A percentile compares a stretch with the other conserved stretches of the same genome.
phyloP scores from a whole-genome alignment of 1,140 invertebrate species.

The Achatina immaculata region DNA sequence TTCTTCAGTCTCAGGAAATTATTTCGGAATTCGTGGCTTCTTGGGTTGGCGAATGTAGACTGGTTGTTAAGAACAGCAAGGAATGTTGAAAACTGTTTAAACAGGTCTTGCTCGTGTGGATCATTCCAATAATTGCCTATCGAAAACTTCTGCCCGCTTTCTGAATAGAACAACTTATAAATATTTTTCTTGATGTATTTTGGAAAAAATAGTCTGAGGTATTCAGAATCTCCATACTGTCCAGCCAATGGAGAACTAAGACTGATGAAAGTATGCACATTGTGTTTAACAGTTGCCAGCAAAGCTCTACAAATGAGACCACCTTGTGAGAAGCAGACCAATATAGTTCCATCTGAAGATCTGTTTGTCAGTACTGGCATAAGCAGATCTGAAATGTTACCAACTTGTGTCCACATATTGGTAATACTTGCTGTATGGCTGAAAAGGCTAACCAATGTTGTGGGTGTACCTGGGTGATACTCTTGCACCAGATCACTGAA shows the following conservation, averaged over 20 bases:
- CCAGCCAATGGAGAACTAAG: conserved; percentile 90
- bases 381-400: conserved; percentile 80
- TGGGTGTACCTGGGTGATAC: conserved; percentile 85
- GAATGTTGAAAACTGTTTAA: conserved; percentile 82
- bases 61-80: conserved; percentile 66
- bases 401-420: conserved; percentile 87
- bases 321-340: conserved; percentile 87
- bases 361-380: conserved; percentile 78
- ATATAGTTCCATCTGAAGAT: conserved; percentile 84
- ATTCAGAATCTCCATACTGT: conserved; percentile 84
- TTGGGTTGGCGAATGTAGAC: conserved; percentile 53
- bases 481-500: conserved; percentile 29
- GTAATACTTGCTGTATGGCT: conserved; percentile 84
- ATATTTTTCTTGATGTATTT: conserved; percentile 80
- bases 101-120: conserved; percentile 84
- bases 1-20: conserved; percentile 81
- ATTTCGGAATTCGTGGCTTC: conserved; percentile 71
- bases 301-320: conserved; percentile 51
- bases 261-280: conserved; percentile 88
- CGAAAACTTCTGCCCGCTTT: conserved; percentile 85
- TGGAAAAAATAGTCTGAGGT: conserved; percentile 85
- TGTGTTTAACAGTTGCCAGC: conserved; percentile 84
- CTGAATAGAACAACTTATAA: conserved; percentile 82
- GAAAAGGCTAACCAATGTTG: conserved; percentile 83
- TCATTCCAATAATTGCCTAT: conserved; percentile 96